These are phyloP conservation scores for Leucophenga varia DNA, from an alignment of 1,140 invertebrate genomes.

Conservation along the genomic window DNA sequence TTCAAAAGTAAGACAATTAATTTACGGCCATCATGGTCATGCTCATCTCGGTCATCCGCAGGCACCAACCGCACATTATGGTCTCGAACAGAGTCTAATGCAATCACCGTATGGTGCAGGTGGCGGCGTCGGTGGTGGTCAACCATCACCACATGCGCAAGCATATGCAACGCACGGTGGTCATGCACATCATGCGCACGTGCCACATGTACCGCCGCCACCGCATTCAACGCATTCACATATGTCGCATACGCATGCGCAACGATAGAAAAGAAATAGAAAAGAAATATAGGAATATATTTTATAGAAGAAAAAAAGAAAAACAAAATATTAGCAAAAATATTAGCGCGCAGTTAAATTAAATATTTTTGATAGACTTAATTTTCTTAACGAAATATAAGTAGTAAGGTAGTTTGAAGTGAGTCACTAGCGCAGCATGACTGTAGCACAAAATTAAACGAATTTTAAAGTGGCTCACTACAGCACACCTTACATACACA, in stretches of 20 bases:
- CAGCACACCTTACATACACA: too few relatives aligned
- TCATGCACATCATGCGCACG: conserved; percentile 50
- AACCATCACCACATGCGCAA: conserved; percentile 52
- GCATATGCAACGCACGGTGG: conserved; percentile 39
- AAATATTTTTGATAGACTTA: too few relatives aligned
- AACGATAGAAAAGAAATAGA: conserved; percentile 46
- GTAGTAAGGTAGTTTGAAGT: conserved; percentile 1
- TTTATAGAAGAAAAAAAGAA: too few relatives aligned
- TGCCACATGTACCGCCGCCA: conserved; percentile 48
- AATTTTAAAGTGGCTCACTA: too few relatives aligned
- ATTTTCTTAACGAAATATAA: too few relatives aligned
- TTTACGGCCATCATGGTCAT: conserved; percentile 75
- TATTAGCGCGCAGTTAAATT: too few relatives aligned
- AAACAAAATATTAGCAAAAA: too few relatives aligned
- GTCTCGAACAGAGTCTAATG: conserved; percentile 55
- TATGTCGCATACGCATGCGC: conserved; percentile 54
- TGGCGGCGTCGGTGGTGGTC: conserved; percentile 59
- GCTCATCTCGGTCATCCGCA: conserved; percentile 58
- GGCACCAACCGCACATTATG: conserved; percentile 51
- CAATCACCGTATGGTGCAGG: conserved; percentile 50
- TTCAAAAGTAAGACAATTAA: conserved; percentile 94
- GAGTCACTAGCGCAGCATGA: too few relatives aligned
- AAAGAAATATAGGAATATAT: too few relatives aligned
- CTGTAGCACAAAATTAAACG: too few relatives aligned
- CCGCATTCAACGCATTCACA: conserved; percentile 54